phyloP scores from a whole-genome alignment of 2,888 invertebrate species.

The Scaptomyza flava region DNA sequence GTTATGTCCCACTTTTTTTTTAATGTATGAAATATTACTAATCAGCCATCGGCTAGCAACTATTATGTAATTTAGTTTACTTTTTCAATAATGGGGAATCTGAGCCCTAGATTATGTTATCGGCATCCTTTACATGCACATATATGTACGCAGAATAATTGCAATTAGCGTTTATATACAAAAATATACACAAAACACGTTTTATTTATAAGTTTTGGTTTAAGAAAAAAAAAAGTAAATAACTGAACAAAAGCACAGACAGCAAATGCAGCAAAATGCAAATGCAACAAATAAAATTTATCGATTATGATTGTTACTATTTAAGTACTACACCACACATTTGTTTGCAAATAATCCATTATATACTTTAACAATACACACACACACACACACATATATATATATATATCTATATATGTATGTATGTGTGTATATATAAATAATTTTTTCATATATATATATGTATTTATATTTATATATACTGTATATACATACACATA shows the following conservation, averaged over 20 bases:
- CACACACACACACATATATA: constrained; percentile 1
- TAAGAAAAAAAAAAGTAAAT: not conserved
- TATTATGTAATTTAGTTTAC: constrained; percentile 39
- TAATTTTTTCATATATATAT: not conserved
- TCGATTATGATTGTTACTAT: constrained; percentile 13
- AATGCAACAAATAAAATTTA: constrained; percentile 29
- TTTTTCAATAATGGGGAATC: constrained; percentile 9
- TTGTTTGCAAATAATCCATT: constrained; percentile 22
- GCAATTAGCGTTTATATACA: constrained; percentile 20
- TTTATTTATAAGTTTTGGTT: constrained; percentile 20
- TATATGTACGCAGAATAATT: constrained; percentile 9
- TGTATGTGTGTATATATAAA: constrained; percentile 2
- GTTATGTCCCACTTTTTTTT: constrained; percentile 39
- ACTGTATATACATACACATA: constrained; percentile 4
- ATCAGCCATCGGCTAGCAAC: constrained; percentile 34
- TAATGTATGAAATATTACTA: constrained; percentile 31
- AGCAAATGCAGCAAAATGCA: constrained; percentile 30
- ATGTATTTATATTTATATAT: not conserved
- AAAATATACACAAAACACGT: constrained; percentile 1
- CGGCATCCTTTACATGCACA: constrained; percentile 15
- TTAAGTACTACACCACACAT: constrained; percentile 16
- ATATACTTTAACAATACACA: constrained; percentile 10
- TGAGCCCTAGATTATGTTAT: constrained; percentile 16
- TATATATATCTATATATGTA: constrained; percentile 7
- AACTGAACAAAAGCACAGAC: constrained; percentile 31